Conservation (phyloP, 2,797 vertebrate species). For the Vipera latastei region DNA sequence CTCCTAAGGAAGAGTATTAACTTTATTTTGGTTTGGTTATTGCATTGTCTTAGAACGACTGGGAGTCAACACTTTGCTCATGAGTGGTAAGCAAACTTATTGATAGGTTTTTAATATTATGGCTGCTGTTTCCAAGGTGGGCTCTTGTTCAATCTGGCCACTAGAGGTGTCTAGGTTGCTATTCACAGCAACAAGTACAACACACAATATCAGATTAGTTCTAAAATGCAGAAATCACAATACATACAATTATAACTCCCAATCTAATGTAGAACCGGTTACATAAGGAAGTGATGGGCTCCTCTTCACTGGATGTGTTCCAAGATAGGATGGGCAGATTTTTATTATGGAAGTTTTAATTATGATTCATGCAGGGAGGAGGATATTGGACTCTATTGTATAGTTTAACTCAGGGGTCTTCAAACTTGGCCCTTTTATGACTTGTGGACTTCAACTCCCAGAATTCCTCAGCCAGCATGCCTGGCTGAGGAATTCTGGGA, state of each 20-base stretch:
- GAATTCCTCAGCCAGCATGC: not conserved
- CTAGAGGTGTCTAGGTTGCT: not conserved
- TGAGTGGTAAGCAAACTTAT: not conserved
- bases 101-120: not conserved
- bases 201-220: not conserved
- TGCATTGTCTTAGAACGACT: not conserved
- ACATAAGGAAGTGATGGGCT: not conserved
- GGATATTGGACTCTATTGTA: not conserved
- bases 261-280: not conserved
- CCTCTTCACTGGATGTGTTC: not conserved
- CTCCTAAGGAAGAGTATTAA: not conserved
- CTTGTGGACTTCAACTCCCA: not conserved
- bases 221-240: not conserved
- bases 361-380: not conserved
- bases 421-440: too few species aligned
- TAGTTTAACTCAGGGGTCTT: not conserved
- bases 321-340: not conserved
- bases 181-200: not conserved
- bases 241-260: not conserved
- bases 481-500: too few species aligned
- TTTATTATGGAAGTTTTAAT: not conserved
- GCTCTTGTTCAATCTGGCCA: not conserved
- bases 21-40: not conserved
- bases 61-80: not conserved
- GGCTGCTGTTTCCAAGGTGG: not conserved